These are phyloP conservation scores for Aleiodes leptofemur DNA, from an alignment of 2,888 invertebrate species.

Conservation along the genomic window DNA sequence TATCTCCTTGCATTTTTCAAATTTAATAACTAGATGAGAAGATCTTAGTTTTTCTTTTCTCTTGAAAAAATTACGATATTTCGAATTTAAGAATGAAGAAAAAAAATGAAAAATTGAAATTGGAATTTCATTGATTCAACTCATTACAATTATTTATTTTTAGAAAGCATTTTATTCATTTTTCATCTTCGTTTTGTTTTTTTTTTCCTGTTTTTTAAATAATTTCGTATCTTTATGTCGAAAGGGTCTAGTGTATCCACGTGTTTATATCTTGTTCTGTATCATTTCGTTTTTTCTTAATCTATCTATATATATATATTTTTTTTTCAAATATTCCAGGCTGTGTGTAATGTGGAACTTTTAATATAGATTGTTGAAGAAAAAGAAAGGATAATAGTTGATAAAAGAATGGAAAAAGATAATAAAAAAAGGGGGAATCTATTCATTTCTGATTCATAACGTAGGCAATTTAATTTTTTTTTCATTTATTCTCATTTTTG, in stretches of 20 bases:
- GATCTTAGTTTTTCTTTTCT: too few relatives aligned
- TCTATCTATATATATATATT: slow-evolving; percentile 54
- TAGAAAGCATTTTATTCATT: slow-evolving; percentile 40
- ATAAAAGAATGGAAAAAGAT: slow-evolving; percentile 3
- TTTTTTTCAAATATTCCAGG: slow-evolving; percentile 61
- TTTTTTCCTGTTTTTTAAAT: slow-evolving; percentile 40
- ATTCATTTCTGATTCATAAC: slow-evolving; percentile 6
- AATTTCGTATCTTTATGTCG: slow-evolving; percentile 61
- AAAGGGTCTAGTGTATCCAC: slow-evolving; percentile 57
- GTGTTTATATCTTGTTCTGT: slow-evolving; percentile 44
- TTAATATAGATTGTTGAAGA: slow-evolving; percentile 57
- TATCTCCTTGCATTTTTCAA: too few relatives aligned
- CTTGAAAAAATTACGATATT: too few relatives aligned
- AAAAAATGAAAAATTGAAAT: slow-evolving; percentile 40
- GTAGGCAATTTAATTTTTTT: not conserved
- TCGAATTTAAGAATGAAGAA: slow-evolving; percentile 8
- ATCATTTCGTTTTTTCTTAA: slow-evolving; percentile 50
- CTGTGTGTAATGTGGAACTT: slow-evolving; percentile 64
- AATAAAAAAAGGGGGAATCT: slow-evolving; percentile 10
- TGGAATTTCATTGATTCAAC: slow-evolving; percentile 59
- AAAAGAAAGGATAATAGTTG: slow-evolving; percentile 15
- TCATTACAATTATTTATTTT: slow-evolving; percentile 37
- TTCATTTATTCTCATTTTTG: slow-evolving; percentile 20
- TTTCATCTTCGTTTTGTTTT: not conserved
- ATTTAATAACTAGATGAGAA: too few relatives aligned